Conservation (phyloP, 2,113 vertebrate genomes). For the Syngnathus floridae region DNA sequence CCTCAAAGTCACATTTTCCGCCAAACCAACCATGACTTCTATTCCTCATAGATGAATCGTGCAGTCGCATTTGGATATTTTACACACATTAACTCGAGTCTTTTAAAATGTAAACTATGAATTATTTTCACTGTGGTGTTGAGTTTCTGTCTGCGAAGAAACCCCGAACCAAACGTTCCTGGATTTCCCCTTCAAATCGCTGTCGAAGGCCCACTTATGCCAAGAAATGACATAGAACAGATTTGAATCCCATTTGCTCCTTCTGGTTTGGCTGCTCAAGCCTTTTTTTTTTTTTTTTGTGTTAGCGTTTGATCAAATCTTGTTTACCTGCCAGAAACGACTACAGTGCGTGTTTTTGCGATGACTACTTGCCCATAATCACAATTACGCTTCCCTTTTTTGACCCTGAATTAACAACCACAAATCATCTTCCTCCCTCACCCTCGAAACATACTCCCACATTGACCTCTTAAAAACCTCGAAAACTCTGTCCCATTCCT, state of each 20-base stretch:
- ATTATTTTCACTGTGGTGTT: slow-evolving; percentile 3
- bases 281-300: neutral
- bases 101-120: slow-evolving; percentile 2
- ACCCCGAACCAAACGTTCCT: slow-evolving; percentile 7
- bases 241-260: neutral
- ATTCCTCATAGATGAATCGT: slow-evolving; percentile 42
- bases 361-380: neutral
- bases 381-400: slow-evolving; percentile 43
- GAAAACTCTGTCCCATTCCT: slow-evolving; percentile 38
- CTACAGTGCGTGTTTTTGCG: slow-evolving; percentile 16
- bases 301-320: neutral
- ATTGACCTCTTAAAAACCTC: slow-evolving; percentile 18
- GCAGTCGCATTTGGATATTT: slow-evolving; percentile 18
- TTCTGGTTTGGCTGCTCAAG: slow-evolving; percentile 1
- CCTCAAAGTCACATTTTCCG: too few relatives aligned
- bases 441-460: slow-evolving; percentile 34
- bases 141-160: neutral
- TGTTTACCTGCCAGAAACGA: slow-evolving; percentile 9
- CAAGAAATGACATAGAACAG: slow-evolving; percentile 4
- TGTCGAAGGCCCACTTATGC: neutral
- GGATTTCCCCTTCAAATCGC: slow-evolving; percentile 1
- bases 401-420: slow-evolving; percentile 46
- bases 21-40: neutral
- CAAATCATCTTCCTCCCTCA: slow-evolving; percentile 41
- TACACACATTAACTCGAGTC: neutral